Percentiles rank a stretch among this genome's conserved stretches.
Conservation (phyloP, 2,797 vertebrate species). For the Telmatherina bonti region DNA sequence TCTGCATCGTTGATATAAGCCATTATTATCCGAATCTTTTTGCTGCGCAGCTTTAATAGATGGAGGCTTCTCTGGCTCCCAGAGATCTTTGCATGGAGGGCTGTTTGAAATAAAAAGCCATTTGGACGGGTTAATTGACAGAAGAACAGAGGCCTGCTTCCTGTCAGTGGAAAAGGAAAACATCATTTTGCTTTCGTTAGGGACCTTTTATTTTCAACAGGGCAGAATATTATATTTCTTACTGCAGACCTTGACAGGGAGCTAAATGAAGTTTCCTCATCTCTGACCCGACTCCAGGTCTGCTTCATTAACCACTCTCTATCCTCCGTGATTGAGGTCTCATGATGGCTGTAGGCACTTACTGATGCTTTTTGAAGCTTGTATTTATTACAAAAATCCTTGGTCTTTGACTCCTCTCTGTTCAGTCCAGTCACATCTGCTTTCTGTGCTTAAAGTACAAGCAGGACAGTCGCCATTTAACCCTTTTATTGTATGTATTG, state of each 20-base stretch:
- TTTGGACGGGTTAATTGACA: constrained; percentile 67
- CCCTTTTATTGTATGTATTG: background rate
- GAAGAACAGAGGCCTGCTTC: constrained; percentile 49
- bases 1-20: constrained; percentile 36
- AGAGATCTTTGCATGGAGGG: constrained; percentile 38
- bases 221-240: constrained; percentile 56
- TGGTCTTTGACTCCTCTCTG: background rate
- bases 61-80: constrained; percentile 46
- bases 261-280: constrained; percentile 60
- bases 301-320: constrained; percentile 57
- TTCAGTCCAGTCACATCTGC: constrained; percentile 12
- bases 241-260: constrained; percentile 47
- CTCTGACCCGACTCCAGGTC: constrained; percentile 55
- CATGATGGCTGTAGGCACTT: constrained; percentile 23
- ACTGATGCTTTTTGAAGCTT: background rate
- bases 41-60: constrained; percentile 49
- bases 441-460: background rate
- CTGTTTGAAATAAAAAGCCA: constrained; percentile 59
- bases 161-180: constrained; percentile 52
- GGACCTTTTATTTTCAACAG: constrained; percentile 52
- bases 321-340: constrained; percentile 44
- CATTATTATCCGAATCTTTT: constrained; percentile 38
- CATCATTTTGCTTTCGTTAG: constrained; percentile 61
- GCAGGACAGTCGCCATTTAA: background rate
- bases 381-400: background rate